Percentiles rank a stretch among this genome's conserved stretches.
These are phyloP conservation scores for Cryptops parisi DNA, from an alignment of 2,888 invertebrate genomes.

Conservation along the genomic window DNA sequence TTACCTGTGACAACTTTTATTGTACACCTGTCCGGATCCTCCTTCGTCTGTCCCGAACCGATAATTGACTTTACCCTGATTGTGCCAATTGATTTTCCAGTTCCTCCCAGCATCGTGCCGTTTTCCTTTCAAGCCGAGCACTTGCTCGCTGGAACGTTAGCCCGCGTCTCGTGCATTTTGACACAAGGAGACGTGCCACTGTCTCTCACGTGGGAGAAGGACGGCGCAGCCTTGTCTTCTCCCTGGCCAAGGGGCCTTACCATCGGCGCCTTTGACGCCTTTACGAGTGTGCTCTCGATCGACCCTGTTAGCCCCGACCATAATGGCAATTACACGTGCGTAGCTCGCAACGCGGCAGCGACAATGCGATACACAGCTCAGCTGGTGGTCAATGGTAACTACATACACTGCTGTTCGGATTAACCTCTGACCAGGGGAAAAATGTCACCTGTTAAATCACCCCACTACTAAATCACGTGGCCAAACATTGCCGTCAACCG, in stretches of 20 bases:
- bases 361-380: conserved; percentile 18
- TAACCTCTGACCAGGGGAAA: too few species aligned
- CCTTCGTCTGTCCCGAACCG: too few species aligned
- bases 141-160: conserved; percentile 21
- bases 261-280: conserved; percentile 16
- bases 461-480: too few species aligned
- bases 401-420: too few species aligned
- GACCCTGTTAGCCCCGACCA: conserved; percentile 25
- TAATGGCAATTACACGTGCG: conserved; percentile 30
- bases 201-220: conserved; percentile 53
- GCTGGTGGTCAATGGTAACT: conserved; percentile 18
- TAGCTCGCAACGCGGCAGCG: conserved; percentile 24
- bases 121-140: conserved; percentile 33
- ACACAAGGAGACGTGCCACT: conserved; percentile 30
- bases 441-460: too few species aligned
- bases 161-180: conserved; percentile 22
- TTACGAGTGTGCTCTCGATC: conserved; percentile 41
- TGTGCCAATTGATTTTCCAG: too few species aligned
- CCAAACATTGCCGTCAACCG: too few species aligned
- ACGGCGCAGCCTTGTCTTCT: conserved; percentile 39
- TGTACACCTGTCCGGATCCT: too few species aligned
- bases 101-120: conserved; percentile 51
- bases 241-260: conserved; percentile 13
- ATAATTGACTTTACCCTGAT: too few species aligned
- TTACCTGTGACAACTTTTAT: too few species aligned